These are phyloP conservation scores for Drosophila hydei DNA, from an alignment of 1,140 invertebrate species.

Conservation along the genomic window DNA sequence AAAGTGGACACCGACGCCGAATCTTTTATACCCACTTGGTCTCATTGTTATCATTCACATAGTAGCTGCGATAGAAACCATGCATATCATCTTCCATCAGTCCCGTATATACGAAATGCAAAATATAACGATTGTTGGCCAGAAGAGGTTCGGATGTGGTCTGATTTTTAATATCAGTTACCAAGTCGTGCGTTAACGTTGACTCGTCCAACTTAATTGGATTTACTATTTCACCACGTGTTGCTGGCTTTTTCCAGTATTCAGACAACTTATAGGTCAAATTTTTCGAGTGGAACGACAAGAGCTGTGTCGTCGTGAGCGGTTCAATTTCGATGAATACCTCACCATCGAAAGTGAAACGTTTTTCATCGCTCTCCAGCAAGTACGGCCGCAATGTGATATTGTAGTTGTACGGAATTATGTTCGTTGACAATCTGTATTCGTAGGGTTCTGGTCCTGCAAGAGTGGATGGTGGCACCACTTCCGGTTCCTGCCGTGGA, in stretches of 20 bases:
- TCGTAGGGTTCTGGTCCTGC: conserved; percentile 31
- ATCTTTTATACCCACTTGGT: conserved; percentile 73
- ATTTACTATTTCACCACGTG: neutral
- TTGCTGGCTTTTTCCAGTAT: conserved; percentile 55
- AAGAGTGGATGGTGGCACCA: conserved; percentile 33
- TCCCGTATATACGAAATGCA: conserved; percentile 85
- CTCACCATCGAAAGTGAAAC: conserved; percentile 87
- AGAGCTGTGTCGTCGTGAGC: conserved; percentile 49
- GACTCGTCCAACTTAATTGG: neutral
- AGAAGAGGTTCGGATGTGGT: conserved; percentile 73
- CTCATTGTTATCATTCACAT: conserved; percentile 84
- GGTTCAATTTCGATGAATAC: conserved; percentile 85
- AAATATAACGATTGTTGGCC: conserved; percentile 71
- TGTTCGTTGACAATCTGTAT: conserved; percentile 56
- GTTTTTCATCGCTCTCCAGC: conserved; percentile 83
- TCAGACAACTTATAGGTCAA: conserved; percentile 83
- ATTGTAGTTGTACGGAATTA: conserved; percentile 87
- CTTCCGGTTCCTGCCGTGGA: conserved; percentile 10
- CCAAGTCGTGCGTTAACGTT: conserved; percentile 18
- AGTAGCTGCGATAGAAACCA: conserved; percentile 93
- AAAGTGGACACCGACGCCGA: neutral
- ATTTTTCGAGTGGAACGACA: conserved; percentile 88
- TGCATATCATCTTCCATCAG: conserved; percentile 86
- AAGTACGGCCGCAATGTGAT: conserved; percentile 87
- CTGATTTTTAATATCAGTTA: conserved; percentile 70